These are phyloP conservation scores for Limnephilus auricula DNA, from an alignment of 2,888 invertebrate genomes.

Conservation along the genomic window DNA sequence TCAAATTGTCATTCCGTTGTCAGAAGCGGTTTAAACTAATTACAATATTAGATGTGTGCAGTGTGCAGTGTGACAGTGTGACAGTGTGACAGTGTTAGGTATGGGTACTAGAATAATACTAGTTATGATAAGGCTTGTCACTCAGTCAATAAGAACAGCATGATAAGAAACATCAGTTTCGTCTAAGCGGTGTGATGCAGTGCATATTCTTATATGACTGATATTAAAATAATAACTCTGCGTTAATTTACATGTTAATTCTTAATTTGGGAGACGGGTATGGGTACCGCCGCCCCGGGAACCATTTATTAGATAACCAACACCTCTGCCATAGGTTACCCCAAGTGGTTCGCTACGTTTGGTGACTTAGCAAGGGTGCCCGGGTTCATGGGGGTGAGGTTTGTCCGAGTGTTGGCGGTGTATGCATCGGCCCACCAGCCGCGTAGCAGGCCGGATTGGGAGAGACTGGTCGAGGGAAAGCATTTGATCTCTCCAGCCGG, in stretches of 20 bases:
- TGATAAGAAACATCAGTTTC: neutral
- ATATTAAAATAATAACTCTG: neutral
- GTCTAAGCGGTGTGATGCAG: neutral
- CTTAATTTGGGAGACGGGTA: too few species aligned
- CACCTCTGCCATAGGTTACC: too few species aligned
- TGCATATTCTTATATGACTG: neutral
- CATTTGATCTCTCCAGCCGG: too few species aligned
- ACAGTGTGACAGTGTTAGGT: neutral
- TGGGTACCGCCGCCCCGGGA: too few species aligned
- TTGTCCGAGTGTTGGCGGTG: too few species aligned
- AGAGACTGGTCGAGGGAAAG: too few species aligned
- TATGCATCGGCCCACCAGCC: too few species aligned
- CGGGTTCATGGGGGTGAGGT: too few species aligned
- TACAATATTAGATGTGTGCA: slow-evolving; percentile 9
- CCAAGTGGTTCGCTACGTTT: too few species aligned
- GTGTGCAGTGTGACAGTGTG: neutral
- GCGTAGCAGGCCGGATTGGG: too few species aligned
- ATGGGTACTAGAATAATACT: neutral
- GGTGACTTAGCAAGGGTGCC: too few species aligned
- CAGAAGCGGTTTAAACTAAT: slow-evolving; percentile 31
- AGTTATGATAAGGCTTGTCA: slow-evolving; percentile 20
- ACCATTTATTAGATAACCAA: too few species aligned
- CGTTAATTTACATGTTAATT: neutral
- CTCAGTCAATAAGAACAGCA: neutral
- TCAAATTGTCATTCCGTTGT: slow-evolving; percentile 16